Conservation (phyloP, 1,140 invertebrate genomes). For the Aphelenchoides fujianensis region DNA sequence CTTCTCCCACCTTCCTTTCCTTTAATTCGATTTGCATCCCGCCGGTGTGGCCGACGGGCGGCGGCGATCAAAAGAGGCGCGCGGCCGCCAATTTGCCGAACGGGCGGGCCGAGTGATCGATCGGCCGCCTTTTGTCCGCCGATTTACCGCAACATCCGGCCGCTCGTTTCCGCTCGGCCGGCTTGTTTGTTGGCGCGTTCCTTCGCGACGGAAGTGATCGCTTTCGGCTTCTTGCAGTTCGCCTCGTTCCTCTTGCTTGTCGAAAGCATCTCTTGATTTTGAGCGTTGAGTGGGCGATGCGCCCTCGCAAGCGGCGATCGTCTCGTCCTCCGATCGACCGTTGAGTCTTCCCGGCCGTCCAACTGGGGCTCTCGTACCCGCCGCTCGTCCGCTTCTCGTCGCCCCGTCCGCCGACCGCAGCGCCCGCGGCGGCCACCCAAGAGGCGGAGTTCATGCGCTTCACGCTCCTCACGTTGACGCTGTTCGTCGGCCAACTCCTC, state of each 20-base stretch:
- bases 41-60: not conserved
- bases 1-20: too few relatives aligned
- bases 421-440: not conserved
- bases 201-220: too few relatives aligned
- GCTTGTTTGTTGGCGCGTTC: not conserved
- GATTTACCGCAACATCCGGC: not conserved
- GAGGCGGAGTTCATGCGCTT: slow-evolving; percentile 4
- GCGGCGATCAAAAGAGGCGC: slow-evolving; percentile 1
- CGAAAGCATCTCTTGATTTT: not conserved
- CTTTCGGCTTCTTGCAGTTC: too few relatives aligned
- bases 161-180: not conserved
- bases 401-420: not conserved
- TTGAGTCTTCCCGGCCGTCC: not conserved
- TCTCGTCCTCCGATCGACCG: not conserved
- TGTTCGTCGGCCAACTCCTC: not conserved
- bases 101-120: not conserved
- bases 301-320: not conserved
- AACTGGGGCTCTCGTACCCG: not conserved
- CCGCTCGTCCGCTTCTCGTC: not conserved
- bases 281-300: not conserved
- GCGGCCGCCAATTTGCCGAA: too few relatives aligned
- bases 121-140: not conserved
- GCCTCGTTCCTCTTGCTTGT: too few relatives aligned
- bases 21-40: not conserved
- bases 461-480: not conserved